Evolutionary conservation across 2,797 vertebrate genomes (phyloP).

Genomic region (Peromyscus eremicus): DNA sequence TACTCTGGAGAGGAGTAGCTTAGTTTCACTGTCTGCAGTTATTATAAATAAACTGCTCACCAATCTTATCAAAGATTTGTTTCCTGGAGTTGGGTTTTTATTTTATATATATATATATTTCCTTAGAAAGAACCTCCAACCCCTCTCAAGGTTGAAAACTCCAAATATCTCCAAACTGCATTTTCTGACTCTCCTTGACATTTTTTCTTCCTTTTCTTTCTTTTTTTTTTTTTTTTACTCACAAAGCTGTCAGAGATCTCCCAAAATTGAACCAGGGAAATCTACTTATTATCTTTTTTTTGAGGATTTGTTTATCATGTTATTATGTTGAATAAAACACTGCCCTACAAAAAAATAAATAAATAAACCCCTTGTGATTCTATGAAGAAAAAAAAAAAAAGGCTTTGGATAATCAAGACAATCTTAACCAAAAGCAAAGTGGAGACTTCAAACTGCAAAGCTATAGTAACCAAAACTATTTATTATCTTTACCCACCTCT

Average conservation of each 20-base stretch:
- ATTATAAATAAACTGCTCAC: not conserved
- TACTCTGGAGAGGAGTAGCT: not conserved
- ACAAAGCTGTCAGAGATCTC: not conserved
- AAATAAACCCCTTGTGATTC: too few relatives aligned
- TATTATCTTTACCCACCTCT: too few relatives aligned
- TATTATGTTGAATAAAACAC: too few relatives aligned
- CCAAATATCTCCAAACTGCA: not conserved
- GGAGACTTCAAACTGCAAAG: not conserved
- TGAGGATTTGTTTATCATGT: too few relatives aligned
- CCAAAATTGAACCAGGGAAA: not conserved
- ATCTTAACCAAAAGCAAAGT: not conserved
- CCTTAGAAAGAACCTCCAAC: not conserved
- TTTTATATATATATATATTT: not conserved
- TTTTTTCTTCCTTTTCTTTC: not conserved
- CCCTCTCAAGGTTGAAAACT: not conserved
- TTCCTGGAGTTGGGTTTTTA: not conserved
- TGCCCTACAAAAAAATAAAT: too few relatives aligned
- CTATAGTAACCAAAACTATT: not conserved
- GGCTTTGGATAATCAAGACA: not conserved
- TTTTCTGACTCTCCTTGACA: not conserved
- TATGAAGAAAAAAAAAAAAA: not conserved
- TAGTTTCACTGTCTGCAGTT: not conserved
- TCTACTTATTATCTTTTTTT: not conserved
- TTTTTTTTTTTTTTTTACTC: not conserved
- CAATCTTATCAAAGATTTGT: not conserved